These are phyloP conservation scores for Micropoecilia bifurca DNA, from an alignment of 2,797 vertebrate species.

Conservation along the genomic window DNA sequence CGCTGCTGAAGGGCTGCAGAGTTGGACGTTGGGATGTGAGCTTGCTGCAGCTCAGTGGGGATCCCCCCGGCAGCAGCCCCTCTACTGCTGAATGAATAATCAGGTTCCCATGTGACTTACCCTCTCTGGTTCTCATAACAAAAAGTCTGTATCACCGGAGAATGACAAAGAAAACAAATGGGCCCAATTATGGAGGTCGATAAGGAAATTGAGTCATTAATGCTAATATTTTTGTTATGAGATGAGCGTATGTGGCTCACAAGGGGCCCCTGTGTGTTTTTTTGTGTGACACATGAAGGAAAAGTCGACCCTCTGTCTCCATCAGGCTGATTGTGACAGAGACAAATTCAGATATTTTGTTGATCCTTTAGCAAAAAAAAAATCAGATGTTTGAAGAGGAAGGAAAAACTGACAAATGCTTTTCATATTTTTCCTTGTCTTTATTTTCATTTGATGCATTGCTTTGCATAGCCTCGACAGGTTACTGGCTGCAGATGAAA, in stretches of 20 bases:
- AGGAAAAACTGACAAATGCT: constrained; percentile 39
- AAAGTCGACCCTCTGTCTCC: constrained; percentile 28
- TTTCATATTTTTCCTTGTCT: not conserved
- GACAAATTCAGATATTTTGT: constrained; percentile 48
- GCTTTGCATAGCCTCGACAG: constrained; percentile 34
- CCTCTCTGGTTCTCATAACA: constrained; percentile 63
- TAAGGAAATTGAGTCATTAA: constrained; percentile 76
- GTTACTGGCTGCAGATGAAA: constrained; percentile 65
- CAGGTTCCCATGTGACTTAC: constrained; percentile 50
- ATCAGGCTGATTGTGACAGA: constrained; percentile 21
- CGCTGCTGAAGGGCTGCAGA: constrained; percentile 21
- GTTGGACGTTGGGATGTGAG: constrained; percentile 14
- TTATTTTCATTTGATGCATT: constrained; percentile 37
- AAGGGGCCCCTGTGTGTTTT: constrained; percentile 32
- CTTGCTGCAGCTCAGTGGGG: constrained; percentile 30
- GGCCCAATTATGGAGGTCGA: constrained; percentile 60
- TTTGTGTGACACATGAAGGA: constrained; percentile 32
- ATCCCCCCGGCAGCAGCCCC: not conserved
- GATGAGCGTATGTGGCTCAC: constrained; percentile 55
- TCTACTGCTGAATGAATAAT: constrained; percentile 51
- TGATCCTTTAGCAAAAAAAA: constrained; percentile 49
- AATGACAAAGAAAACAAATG: constrained; percentile 76
- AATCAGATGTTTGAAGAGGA: constrained; percentile 63
- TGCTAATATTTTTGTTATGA: constrained; percentile 75
- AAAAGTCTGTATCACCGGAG: constrained; percentile 57